Conservation (phyloP, 64 coral and sea anemone species). For the Stichodactyla mertensii region DNA sequence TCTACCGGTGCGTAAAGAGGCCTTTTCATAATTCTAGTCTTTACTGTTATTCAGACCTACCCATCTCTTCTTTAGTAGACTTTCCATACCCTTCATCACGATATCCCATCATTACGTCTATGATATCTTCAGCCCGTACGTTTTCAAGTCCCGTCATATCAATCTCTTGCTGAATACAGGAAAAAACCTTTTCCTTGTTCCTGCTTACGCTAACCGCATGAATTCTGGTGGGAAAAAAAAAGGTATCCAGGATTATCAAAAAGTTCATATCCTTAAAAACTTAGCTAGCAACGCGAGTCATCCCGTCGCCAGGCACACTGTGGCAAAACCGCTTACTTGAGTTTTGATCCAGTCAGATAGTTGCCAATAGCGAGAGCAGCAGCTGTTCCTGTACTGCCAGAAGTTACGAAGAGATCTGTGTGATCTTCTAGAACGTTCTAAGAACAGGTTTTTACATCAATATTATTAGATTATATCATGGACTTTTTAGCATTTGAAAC, state of each 20-base stretch:
- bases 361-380: slow-evolving; percentile 50
- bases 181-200: slow-evolving; percentile 12
- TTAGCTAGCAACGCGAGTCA: not conserved
- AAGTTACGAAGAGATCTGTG: slow-evolving; percentile 45
- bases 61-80: slow-evolving; percentile 56
- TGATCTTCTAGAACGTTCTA: slow-evolving; percentile 33
- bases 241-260: no score
- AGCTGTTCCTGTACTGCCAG: slow-evolving; percentile 41
- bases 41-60: not conserved
- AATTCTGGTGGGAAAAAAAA: slow-evolving; percentile 16
- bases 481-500: no score
- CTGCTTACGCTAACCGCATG: slow-evolving; percentile 46
- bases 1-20: no score
- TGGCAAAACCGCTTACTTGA: slow-evolving; percentile 30
- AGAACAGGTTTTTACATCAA: not conserved
- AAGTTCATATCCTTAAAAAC: not conserved
- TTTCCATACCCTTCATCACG: slow-evolving; percentile 43
- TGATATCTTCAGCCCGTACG: slow-evolving; percentile 41
- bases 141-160: slow-evolving; percentile 19
- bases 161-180: slow-evolving; percentile 50
- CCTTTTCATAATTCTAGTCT: no score
- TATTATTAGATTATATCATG: no score
- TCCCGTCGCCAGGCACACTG: no score
- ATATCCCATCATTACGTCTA: slow-evolving; percentile 56
- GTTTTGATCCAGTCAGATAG: slow-evolving; percentile 42